Percentiles rank a stretch among this genome's conserved stretches.
phyloP scores from a whole-genome alignment of 2,797 vertebrate species.

The Protonibea diacanthus region DNA sequence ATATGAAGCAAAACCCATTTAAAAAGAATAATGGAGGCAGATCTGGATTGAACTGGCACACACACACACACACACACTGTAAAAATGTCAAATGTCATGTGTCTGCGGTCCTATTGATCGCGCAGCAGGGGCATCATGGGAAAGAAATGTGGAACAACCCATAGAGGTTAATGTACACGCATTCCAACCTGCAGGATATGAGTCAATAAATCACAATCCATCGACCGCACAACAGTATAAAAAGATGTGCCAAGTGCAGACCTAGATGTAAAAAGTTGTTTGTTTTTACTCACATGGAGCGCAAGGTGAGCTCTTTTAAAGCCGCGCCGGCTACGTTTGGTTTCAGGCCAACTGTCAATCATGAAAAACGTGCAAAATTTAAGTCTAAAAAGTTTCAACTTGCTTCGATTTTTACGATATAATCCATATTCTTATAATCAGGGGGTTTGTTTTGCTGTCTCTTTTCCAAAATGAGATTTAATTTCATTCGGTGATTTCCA shows the following conservation, averaged over 20 bases:
- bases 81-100: constrained; percentile 64
- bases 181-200: constrained; percentile 47
- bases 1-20: constrained; percentile 21
- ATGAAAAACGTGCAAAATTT: background rate
- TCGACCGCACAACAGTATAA: constrained; percentile 39
- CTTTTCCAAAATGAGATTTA: background rate
- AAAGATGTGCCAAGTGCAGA: constrained; percentile 25
- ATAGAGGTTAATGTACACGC: constrained; percentile 57
- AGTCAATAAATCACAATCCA: constrained; percentile 48
- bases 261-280: constrained; percentile 2
- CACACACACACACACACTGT: constrained; percentile 4
- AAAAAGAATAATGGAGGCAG: constrained; percentile 38
- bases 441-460: too few species aligned
- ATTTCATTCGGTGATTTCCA: too few species aligned
- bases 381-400: background rate
- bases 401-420: too few species aligned
- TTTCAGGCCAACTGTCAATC: background rate
- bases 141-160: constrained; percentile 42
- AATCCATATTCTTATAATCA: background rate
- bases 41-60: constrained; percentile 4
- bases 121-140: constrained; percentile 52
- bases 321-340: background rate
- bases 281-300: too few species aligned
- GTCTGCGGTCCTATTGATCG: constrained; percentile 58
- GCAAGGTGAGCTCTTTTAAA: background rate